Evolutionary conservation across 2,888 invertebrate genomes (phyloP).

Genomic region (Athetis lepigone): DNA sequence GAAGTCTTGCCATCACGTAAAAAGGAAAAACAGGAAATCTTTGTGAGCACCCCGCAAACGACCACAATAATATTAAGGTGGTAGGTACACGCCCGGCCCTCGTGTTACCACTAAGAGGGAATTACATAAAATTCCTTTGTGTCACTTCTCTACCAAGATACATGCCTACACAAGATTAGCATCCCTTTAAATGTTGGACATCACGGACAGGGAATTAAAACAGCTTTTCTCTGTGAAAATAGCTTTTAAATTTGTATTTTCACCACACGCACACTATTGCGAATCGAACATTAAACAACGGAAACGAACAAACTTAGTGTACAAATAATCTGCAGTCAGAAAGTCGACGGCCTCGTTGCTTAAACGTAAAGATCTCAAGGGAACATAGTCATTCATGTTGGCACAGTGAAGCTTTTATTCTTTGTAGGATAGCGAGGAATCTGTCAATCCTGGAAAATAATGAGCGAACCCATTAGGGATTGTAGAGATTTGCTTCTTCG

Average conservation of each 20-base stretch:
- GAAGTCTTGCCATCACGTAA: conserved; percentile 35
- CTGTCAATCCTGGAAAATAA: conserved; percentile 47
- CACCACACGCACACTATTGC: conserved; percentile 1
- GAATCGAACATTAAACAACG: conserved; percentile 21
- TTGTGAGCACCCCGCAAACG: conserved; percentile 27
- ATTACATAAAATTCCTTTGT: conserved; percentile 59
- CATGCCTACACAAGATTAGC: conserved; percentile 43
- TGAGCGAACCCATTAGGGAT: conserved; percentile 39
- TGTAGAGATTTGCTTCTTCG: conserved; percentile 3
- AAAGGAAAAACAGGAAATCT: conserved; percentile 52
- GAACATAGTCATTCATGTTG: conserved; percentile 38
- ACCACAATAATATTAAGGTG: conserved; percentile 55
- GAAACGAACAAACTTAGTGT: conserved; percentile 11
- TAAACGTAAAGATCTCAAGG: conserved; percentile 38
- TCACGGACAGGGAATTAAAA: conserved; percentile 33
- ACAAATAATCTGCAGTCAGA: conserved; percentile 42
- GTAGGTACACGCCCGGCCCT: conserved; percentile 26
- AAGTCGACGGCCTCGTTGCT: conserved; percentile 33
- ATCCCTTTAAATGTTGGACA: conserved; percentile 43
- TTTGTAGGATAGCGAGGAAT: conserved; percentile 39
- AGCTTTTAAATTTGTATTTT: conserved; percentile 38
- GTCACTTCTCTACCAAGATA: conserved; percentile 50
- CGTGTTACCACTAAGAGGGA: conserved; percentile 55
- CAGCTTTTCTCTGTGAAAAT: conserved; percentile 41
- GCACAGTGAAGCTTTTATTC: conserved; percentile 44